Conservation (phyloP, 2,113 vertebrate genomes). For the Synodontis membranacea region DNA sequence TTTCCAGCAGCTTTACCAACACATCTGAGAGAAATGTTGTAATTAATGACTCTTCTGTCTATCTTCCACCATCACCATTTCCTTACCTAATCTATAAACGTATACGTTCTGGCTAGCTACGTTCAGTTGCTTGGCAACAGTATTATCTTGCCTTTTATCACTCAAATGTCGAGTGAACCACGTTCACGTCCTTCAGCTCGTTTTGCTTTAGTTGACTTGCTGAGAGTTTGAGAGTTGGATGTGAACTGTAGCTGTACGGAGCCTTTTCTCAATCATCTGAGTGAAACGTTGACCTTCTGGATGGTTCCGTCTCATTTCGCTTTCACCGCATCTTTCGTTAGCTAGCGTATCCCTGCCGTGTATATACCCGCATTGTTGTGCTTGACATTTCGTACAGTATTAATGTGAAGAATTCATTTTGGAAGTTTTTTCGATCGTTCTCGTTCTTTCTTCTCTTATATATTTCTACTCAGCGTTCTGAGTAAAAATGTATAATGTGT, state of each 20-base stretch:
- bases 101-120: background rate
- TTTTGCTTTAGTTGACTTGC: background rate
- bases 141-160: background rate
- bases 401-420: background rate
- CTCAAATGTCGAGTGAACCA: background rate
- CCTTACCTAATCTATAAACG: background rate
- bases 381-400: background rate
- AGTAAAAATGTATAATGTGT: background rate
- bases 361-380: background rate
- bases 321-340: background rate
- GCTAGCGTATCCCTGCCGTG: background rate
- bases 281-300: background rate
- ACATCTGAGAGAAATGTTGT: background rate
- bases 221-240: background rate
- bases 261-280: background rate
- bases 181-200: background rate
- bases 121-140: background rate
- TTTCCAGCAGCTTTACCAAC: background rate
- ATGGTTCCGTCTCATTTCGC: background rate
- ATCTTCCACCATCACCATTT: background rate
- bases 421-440: too few relatives aligned
- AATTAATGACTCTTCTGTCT: background rate
- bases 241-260: background rate
- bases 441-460: too few relatives aligned
- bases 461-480: too few relatives aligned